Percentiles rank a stretch among this genome's conserved stretches.
Evolutionary conservation across 2,113 vertebrate species (phyloP).

Genomic region (Pandion haliaetus): DNA sequence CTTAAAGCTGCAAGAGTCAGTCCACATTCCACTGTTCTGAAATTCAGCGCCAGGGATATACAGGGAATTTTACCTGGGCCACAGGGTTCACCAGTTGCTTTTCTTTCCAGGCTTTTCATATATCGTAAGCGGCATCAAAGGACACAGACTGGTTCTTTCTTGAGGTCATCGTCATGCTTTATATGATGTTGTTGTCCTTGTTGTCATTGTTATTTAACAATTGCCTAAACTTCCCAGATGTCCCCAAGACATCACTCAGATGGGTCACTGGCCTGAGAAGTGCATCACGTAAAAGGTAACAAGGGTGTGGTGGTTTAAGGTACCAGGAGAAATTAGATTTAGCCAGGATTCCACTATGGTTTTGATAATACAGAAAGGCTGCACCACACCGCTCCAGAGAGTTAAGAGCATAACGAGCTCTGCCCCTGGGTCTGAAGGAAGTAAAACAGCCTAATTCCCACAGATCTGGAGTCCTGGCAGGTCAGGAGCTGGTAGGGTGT

Average conservation of each 20-base stretch:
- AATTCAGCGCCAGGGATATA: background rate
- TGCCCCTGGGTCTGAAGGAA: background rate
- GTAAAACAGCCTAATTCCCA: background rate
- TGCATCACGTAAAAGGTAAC: background rate
- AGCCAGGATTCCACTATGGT: background rate
- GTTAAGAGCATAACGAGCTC: background rate
- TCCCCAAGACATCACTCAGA: background rate
- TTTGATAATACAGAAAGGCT: background rate
- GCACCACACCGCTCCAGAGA: background rate
- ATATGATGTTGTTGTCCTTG: accelerated
- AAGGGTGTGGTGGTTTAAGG: background rate
- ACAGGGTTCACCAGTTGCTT: background rate
- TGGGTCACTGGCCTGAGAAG: background rate
- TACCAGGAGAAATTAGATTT: background rate
- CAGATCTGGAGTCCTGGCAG: accelerated
- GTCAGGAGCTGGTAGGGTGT: background rate
- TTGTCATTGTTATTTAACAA: background rate
- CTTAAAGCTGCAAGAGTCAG: background rate
- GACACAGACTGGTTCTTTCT: background rate
- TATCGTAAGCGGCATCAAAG: background rate
- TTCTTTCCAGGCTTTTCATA: background rate
- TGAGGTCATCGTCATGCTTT: background rate
- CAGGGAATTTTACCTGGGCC: background rate
- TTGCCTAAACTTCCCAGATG: background rate
- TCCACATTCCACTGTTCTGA: background rate